These are phyloP conservation scores for Nomada flava DNA, from an alignment of 2,888 invertebrate genomes.

Conservation along the genomic window DNA sequence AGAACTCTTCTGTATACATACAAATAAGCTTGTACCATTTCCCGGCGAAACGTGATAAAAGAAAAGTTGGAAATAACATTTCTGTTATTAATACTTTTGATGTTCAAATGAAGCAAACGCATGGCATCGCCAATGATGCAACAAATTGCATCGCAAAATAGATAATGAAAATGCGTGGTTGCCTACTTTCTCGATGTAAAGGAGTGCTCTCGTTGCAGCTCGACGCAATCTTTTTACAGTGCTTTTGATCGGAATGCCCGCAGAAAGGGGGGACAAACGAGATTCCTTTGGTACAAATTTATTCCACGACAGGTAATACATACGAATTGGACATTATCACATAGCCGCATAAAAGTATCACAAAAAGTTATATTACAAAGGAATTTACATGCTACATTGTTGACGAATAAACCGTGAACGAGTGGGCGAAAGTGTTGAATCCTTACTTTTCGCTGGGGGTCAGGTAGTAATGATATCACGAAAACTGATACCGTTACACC, in stretches of 20 bases:
- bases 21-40: neutral
- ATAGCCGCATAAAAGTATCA: conserved; percentile 48
- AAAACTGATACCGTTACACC: conserved; percentile 15
- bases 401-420: conserved; percentile 17
- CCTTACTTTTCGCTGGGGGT: neutral
- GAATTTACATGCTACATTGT: conserved; percentile 57
- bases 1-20: neutral
- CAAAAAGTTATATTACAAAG: conserved; percentile 60
- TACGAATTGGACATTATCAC: conserved; percentile 45
- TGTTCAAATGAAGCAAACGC: neutral
- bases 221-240: conserved; percentile 29
- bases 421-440: conserved; percentile 1
- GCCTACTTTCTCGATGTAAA: neutral
- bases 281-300: conserved; percentile 56
- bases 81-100: neutral
- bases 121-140: neutral
- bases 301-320: conserved; percentile 53
- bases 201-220: neutral
- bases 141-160: conserved; percentile 18
- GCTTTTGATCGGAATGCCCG: conserved; percentile 17
- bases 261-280: neutral
- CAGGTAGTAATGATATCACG: neutral
- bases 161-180: conserved; percentile 47
- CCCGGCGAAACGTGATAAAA: neutral
- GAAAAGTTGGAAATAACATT: neutral